A percentile compares a stretch with the other conserved stretches of the same genome.
phyloP scores from a whole-genome alignment of 2,888 invertebrate species.

The Heliothis peltigera region DNA sequence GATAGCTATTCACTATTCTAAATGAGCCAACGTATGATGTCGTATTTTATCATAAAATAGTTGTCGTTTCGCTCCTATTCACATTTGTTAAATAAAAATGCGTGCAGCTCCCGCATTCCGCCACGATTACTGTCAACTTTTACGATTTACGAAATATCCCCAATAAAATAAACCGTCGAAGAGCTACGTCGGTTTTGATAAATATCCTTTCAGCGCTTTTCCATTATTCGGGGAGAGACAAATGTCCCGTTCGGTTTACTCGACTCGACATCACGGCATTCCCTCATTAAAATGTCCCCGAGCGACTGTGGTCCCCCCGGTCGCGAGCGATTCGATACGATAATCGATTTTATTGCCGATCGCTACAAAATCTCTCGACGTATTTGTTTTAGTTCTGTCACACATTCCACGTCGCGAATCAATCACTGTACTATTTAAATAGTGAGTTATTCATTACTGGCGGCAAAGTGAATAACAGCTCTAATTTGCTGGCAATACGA shows the following conservation, averaged over 20 bases:
- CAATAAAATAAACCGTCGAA: conserved; percentile 74
- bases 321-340: conserved; percentile 71
- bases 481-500: conserved; percentile 70
- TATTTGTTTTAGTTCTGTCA: conserved; percentile 77
- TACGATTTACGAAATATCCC: conserved; percentile 70
- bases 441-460: conserved; percentile 66
- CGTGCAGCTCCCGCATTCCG: conserved; percentile 34
- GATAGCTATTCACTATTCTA: conserved; percentile 66
- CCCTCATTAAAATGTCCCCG: conserved; percentile 84
- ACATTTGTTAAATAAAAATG: conserved; percentile 50
- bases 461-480: conserved; percentile 67
- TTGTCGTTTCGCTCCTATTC: conserved; percentile 42
- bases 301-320: conserved; percentile 73
- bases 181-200: conserved; percentile 78
- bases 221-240: conserved; percentile 82
- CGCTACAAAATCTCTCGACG: conserved; percentile 77
- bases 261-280: conserved; percentile 80
- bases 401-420: conserved; percentile 76
- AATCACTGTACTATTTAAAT: conserved; percentile 79
- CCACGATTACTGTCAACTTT: conserved; percentile 56
- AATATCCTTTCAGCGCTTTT: conserved; percentile 83
- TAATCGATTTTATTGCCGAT: conserved; percentile 85
- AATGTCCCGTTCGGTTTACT: conserved; percentile 74
- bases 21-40: conserved; percentile 59
- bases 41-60: conserved; percentile 57